Evolutionary conservation across 2,113 vertebrate genomes (phyloP).

Genomic region (Calyptomena viridis): DNA sequence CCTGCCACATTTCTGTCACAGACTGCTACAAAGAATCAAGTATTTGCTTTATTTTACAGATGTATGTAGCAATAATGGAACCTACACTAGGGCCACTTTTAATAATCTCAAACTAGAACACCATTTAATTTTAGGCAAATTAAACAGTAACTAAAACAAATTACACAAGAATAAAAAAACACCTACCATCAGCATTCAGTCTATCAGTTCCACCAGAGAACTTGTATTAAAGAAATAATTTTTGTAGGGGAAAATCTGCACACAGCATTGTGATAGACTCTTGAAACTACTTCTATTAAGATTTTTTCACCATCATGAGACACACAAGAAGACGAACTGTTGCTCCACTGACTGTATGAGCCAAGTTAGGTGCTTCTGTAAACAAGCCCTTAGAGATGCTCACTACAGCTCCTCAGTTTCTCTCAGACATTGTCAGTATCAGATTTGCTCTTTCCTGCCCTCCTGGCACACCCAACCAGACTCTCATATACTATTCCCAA

Average conservation of each 20-base stretch:
- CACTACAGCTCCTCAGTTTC: not conserved
- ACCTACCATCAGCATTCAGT: not conserved
- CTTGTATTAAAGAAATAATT: not conserved
- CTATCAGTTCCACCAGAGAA: not conserved
- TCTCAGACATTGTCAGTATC: not conserved
- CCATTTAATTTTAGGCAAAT: not conserved
- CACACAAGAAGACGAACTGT: accelerated
- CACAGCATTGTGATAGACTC: not conserved
- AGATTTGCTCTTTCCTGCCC: not conserved
- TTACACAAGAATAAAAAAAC: not conserved
- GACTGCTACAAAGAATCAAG: too few species aligned
- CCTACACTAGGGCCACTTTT: not conserved
- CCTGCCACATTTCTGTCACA: too few species aligned
- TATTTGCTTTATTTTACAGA: not conserved
- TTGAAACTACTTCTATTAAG: not conserved
- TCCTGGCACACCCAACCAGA: not conserved
- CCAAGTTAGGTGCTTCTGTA: not conserved
- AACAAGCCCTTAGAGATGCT: not conserved
- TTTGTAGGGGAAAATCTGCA: not conserved
- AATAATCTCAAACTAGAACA: not conserved
- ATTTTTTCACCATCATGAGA: not conserved
- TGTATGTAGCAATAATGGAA: not conserved
- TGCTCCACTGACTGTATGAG: not conserved
- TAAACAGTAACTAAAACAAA: not conserved
- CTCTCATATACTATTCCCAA: not conserved